Evolutionary conservation across 1,140 invertebrate species (phyloP).

Genomic region (Nymphalis io): DNA sequence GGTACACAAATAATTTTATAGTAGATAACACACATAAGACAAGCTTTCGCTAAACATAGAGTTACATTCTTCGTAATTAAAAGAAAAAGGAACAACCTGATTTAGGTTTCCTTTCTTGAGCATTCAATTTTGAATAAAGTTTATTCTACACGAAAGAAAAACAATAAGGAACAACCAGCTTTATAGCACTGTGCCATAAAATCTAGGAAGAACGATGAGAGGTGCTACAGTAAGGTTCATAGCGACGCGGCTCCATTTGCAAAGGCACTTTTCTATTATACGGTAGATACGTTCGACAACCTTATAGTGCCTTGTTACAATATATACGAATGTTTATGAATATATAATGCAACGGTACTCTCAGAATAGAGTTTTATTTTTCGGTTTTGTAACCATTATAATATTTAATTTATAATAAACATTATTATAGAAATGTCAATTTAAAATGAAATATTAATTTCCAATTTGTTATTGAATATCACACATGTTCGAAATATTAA

Average conservation of each 20-base stretch:
- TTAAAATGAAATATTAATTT: no score
- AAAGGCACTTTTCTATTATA: slow-evolving; percentile 44
- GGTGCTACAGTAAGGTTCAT: slow-evolving; percentile 48
- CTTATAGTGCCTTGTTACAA: slow-evolving; percentile 29
- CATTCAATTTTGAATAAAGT: slow-evolving; percentile 18
- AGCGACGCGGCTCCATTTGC: slow-evolving; percentile 42
- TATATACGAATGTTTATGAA: slow-evolving; percentile 27
- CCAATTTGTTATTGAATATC: no score
- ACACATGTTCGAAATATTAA: neutral
- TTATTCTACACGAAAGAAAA: slow-evolving; percentile 31
- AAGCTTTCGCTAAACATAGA: neutral
- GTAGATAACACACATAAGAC: neutral
- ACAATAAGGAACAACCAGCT: slow-evolving; percentile 33
- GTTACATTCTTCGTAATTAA: neutral
- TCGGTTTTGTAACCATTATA: neutral
- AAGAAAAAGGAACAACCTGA: neutral
- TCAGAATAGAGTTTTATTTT: slow-evolving; percentile 10
- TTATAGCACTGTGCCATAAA: slow-evolving; percentile 43
- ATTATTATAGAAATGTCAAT: no score
- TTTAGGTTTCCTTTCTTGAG: neutral
- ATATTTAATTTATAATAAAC: no score
- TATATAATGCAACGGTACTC: slow-evolving; percentile 18
- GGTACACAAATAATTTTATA: no score
- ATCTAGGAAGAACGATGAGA: slow-evolving; percentile 40
- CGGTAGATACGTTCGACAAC: slow-evolving; percentile 29